phyloP scores from a whole-genome alignment of 2,797 vertebrate genomes.

The Syngnathus acus region DNA sequence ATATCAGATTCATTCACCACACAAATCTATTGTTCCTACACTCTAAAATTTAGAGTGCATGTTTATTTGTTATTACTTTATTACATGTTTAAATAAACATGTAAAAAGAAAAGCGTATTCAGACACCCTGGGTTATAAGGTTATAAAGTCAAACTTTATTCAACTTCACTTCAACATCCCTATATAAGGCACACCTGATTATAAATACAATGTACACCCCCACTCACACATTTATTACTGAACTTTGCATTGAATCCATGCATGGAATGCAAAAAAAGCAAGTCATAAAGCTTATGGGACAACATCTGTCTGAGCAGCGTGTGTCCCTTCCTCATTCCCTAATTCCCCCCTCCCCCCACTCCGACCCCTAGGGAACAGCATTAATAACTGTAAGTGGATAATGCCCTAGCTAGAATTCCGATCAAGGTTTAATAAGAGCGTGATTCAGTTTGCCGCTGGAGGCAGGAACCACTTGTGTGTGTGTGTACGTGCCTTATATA shows the following conservation, averaged over 20 bases:
- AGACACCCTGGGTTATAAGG: no score
- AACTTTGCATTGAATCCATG: slow-evolving; percentile 11
- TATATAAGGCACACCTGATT: no score
- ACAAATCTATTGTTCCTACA: no score
- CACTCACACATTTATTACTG: no score
- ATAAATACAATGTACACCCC: no score
- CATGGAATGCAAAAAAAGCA: slow-evolving; percentile 27
- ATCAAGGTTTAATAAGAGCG: slow-evolving; percentile 71
- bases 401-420: slow-evolving; percentile 71
- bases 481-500: slow-evolving; percentile 24
- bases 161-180: no score
- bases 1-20: no score
- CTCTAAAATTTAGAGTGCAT: no score
- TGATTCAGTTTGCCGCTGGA: slow-evolving; percentile 60
- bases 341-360: slow-evolving; percentile 42
- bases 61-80: no score
- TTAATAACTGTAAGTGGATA: slow-evolving; percentile 80
- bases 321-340: slow-evolving; percentile 27
- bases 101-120: no score
- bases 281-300: slow-evolving; percentile 21
- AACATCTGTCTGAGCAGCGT: slow-evolving; percentile 27
- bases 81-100: no score
- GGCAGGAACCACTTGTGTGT: slow-evolving; percentile 39
- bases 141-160: no score
- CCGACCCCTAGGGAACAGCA: slow-evolving; percentile 55